Percentiles rank a stretch among this genome's conserved stretches.
Evolutionary conservation across 2,888 invertebrate species (phyloP).

Genomic region (Napeogenes inachia): DNA sequence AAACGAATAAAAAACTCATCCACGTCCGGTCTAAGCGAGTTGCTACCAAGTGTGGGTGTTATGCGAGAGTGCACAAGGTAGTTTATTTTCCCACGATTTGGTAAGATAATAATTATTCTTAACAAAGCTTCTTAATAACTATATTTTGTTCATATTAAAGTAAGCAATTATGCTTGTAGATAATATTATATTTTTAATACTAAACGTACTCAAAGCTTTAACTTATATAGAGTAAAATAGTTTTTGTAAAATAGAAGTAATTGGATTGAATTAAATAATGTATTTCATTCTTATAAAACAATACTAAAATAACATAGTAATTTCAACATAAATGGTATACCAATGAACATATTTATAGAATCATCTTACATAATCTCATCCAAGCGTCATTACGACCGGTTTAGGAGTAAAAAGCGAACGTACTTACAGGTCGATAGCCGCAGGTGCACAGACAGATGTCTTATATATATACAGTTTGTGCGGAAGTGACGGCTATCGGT

Average conservation of each 20-base stretch:
- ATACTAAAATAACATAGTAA: neutral
- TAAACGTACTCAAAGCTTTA: no score
- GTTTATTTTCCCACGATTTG: constrained; percentile 11
- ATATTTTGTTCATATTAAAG: no score
- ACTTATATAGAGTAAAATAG: neutral
- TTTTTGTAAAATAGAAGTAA: no score
- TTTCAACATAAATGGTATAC: neutral
- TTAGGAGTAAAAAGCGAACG: constrained; percentile 63
- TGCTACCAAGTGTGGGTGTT: constrained; percentile 24
- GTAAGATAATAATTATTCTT: no score
- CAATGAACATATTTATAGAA: constrained; percentile 4
- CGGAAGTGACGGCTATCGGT: constrained; percentile 22
- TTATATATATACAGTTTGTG: constrained; percentile 22
- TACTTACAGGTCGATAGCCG: constrained; percentile 67
- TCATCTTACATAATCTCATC: constrained; percentile 37
- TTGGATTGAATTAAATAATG: no score
- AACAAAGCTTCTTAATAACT: no score
- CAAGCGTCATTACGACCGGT: constrained; percentile 50
- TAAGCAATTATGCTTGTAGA: no score
- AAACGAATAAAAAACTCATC: constrained; percentile 42
- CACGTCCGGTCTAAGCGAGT: constrained; percentile 47
- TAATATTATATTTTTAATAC: no score
- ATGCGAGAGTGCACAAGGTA: constrained; percentile 34
- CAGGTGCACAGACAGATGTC: constrained; percentile 51
- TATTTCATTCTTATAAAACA: no score